Evolutionary conservation across 35 echinoderm and acorn worm species (phyloP).

Genomic region (Anneissia japonica): DNA sequence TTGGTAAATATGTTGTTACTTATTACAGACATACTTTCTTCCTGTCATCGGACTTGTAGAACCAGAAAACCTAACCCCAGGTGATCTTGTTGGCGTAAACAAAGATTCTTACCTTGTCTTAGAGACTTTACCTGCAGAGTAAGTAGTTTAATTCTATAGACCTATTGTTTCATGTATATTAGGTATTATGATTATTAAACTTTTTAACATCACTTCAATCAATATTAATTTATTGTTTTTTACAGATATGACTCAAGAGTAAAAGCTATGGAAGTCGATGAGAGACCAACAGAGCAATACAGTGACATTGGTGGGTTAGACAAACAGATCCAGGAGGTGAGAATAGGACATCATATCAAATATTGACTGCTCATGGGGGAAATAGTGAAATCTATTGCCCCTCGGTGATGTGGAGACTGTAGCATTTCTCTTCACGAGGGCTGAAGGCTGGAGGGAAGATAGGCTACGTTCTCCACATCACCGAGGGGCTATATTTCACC

Average conservation of each 20-base stretch:
- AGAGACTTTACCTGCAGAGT: constrained; percentile 88
- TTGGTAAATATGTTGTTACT: neutral
- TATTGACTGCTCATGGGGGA: no score
- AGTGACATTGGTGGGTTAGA: constrained; percentile 94
- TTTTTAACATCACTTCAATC: neutral
- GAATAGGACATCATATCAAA: no score
- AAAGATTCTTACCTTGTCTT: constrained; percentile 96
- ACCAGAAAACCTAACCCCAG: constrained; percentile 85
- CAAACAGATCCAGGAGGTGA: constrained; percentile 97
- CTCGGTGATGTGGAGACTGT: no score
- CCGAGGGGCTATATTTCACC: no score
- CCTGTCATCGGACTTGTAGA: constrained; percentile 94
- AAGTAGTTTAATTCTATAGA: constrained; percentile 15
- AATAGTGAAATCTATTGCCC: no score
- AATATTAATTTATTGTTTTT: neutral
- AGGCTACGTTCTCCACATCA: no score
- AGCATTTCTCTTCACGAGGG: no score
- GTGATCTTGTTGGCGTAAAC: constrained; percentile 91
- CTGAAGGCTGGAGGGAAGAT: no score
- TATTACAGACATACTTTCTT: constrained; percentile 82
- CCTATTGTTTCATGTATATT: no score
- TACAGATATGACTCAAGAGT: constrained; percentile 87
- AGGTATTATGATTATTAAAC: neutral
- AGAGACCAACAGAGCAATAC: constrained; percentile 96
- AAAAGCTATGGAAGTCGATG: constrained; percentile 98